These are phyloP conservation scores for Polypterus bichir DNA, from an alignment of 2,113 vertebrate genomes.

Conservation along the genomic window DNA sequence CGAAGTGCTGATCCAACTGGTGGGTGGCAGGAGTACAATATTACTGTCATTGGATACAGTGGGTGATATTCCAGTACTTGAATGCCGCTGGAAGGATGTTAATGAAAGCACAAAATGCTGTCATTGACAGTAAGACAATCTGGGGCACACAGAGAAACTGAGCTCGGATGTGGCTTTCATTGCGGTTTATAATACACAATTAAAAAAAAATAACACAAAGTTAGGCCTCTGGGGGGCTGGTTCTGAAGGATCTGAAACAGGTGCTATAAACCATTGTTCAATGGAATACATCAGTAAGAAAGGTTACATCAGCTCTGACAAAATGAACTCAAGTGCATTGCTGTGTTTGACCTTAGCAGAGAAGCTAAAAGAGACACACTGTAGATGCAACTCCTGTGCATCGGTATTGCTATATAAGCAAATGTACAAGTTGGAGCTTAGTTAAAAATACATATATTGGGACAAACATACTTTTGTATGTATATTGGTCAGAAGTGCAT, in stretches of 20 bases:
- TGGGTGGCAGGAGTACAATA: slow-evolving; percentile 5
- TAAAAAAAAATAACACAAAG: slow-evolving; percentile 17
- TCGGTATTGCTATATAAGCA: too few relatives aligned
- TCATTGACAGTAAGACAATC: slow-evolving; percentile 36
- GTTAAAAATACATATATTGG: too few relatives aligned
- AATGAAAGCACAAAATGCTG: slow-evolving; percentile 43
- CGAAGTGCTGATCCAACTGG: neutral
- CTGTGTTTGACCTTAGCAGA: slow-evolving; percentile 19
- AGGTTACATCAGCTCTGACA: slow-evolving; percentile 15
- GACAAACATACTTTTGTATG: too few relatives aligned
- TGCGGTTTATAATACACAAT: slow-evolving; percentile 23
- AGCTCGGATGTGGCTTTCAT: slow-evolving; percentile 20
- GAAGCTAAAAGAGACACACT: slow-evolving; percentile 4
- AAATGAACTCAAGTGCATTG: slow-evolving; percentile 21
- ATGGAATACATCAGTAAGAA: slow-evolving; percentile 24
- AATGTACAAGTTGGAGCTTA: too few relatives aligned
- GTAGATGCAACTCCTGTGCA: too few relatives aligned
- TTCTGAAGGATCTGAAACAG: slow-evolving; percentile 25
- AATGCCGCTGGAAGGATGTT: slow-evolving; percentile 25
- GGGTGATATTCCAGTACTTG: slow-evolving; percentile 43
- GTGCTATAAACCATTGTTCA: slow-evolving; percentile 29
- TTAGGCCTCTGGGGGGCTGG: slow-evolving; percentile 16
- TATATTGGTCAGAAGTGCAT: too few relatives aligned
- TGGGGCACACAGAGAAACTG: slow-evolving; percentile 15
- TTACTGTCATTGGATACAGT: slow-evolving; percentile 37